phyloP scores from a whole-genome alignment of 2,888 invertebrate genomes.

The Drosophila eohydei region DNA sequence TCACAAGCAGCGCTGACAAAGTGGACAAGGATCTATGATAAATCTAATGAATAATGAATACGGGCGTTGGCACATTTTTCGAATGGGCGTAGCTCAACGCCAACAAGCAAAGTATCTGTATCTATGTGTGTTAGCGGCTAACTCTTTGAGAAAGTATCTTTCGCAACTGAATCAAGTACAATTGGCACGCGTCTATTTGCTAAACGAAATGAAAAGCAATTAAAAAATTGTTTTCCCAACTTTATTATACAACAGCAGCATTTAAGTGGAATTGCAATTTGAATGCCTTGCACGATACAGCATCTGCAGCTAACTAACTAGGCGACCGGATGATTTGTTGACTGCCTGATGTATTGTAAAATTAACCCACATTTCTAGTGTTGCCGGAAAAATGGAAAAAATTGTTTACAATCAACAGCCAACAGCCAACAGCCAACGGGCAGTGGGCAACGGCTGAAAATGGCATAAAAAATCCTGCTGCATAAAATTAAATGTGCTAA shows the following conservation, averaged over 20 bases:
- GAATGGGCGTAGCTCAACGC: conserved; percentile 35
- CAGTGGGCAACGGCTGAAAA: conserved; percentile 18
- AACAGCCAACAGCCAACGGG: background rate
- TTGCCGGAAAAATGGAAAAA: conserved; percentile 47
- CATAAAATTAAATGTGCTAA: conserved; percentile 62
- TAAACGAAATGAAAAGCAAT: conserved; percentile 62
- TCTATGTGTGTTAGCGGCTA: background rate
- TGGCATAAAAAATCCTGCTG: conserved; percentile 49
- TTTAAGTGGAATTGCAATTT: conserved; percentile 69
- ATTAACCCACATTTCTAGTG: conserved; percentile 55
- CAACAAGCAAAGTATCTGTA: conserved; percentile 10
- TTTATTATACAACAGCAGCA: conserved; percentile 54
- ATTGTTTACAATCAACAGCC: conserved; percentile 39
- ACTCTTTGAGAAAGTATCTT: conserved; percentile 59
- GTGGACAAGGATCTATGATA: conserved; percentile 73
- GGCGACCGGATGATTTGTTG: conserved; percentile 52
- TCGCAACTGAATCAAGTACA: conserved; percentile 15
- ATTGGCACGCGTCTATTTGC: conserved; percentile 63
- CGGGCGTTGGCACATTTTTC: conserved; percentile 34
- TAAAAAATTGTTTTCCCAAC: conserved; percentile 56
- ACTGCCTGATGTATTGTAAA: conserved; percentile 39
- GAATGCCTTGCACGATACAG: conserved; percentile 70
- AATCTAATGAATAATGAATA: conserved; percentile 63
- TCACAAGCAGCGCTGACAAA: conserved; percentile 70
- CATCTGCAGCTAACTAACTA: conserved; percentile 14